Evolutionary conservation across 2,797 vertebrate genomes (phyloP).

Genomic region (Phalloptychus januarius): DNA sequence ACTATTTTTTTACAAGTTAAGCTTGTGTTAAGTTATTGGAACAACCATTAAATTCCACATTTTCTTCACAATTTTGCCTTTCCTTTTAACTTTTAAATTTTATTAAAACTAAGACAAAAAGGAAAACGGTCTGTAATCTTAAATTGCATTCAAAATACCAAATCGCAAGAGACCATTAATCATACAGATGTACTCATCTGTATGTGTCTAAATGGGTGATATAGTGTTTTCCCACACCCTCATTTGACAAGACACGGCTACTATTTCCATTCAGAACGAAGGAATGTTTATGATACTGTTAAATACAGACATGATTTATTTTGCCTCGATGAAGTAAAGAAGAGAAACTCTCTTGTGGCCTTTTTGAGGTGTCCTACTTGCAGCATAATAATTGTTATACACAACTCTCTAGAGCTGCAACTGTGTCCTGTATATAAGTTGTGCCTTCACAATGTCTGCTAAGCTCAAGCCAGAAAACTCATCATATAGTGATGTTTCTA

Average conservation of each 20-base stretch:
- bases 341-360: conserved; percentile 52
- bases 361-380: not conserved
- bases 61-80: not conserved
- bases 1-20: not conserved
- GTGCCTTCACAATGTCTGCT: not conserved
- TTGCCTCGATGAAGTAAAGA: conserved; percentile 69
- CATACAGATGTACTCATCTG: not conserved
- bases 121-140: not conserved
- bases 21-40: not conserved
- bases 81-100: not conserved
- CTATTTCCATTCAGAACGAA: conserved; percentile 50
- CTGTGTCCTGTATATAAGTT: not conserved
- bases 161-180: not conserved
- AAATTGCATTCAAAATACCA: not conserved
- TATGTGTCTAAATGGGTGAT: not conserved
- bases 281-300: conserved; percentile 73
- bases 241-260: conserved; percentile 34
- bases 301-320: conserved; percentile 67
- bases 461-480: not conserved
- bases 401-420: not conserved
- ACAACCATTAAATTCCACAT: not conserved
- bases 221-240: conserved; percentile 30
- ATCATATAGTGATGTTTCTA: not conserved
- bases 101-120: not conserved
- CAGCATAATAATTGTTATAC: not conserved